phyloP scores from a whole-genome alignment of 2,797 vertebrate species.

The Acrossocheilus wenchowensis region DNA sequence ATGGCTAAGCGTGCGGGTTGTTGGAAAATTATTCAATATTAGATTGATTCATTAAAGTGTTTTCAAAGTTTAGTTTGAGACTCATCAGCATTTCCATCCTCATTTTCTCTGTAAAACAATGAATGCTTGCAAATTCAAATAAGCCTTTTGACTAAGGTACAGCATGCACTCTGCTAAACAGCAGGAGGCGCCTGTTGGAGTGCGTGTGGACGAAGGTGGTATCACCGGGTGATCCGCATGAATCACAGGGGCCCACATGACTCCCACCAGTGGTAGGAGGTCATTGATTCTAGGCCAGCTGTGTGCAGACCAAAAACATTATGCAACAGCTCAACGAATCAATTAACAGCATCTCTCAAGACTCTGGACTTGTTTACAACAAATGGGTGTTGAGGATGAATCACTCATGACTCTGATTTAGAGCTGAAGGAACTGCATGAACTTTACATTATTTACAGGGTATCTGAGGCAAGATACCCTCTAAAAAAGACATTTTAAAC shows the following conservation, averaged over 20 bases:
- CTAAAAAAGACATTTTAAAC: not conserved
- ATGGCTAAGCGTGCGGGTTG: not conserved
- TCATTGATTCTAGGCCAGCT: slow-evolving; percentile 45
- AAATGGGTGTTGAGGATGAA: slow-evolving; percentile 65
- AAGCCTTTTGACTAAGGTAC: not conserved
- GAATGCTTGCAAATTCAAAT: not conserved
- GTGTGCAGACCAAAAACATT: slow-evolving; percentile 65
- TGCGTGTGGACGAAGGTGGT: not conserved
- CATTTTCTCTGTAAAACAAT: not conserved
- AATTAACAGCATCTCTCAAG: slow-evolving; percentile 54
- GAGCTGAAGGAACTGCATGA: slow-evolving; percentile 59
- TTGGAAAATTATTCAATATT: not conserved
- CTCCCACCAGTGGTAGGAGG: slow-evolving; percentile 35
- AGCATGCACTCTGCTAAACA: not conserved
- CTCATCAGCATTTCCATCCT: not conserved
- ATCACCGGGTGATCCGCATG: slow-evolving; percentile 11
- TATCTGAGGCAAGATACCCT: not conserved
- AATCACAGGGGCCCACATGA: slow-evolving; percentile 40
- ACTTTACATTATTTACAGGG: not conserved
- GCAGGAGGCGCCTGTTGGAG: slow-evolving; percentile 16
- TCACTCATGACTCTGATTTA: slow-evolving; percentile 70
- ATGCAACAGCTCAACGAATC: slow-evolving; percentile 59
- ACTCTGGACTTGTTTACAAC: slow-evolving; percentile 68
- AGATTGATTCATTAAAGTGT: not conserved
- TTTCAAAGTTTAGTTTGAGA: not conserved